Evolutionary conservation across 92 coral and sea anemone species (phyloP).

Genomic region (Micromussa lordhowensis): DNA sequence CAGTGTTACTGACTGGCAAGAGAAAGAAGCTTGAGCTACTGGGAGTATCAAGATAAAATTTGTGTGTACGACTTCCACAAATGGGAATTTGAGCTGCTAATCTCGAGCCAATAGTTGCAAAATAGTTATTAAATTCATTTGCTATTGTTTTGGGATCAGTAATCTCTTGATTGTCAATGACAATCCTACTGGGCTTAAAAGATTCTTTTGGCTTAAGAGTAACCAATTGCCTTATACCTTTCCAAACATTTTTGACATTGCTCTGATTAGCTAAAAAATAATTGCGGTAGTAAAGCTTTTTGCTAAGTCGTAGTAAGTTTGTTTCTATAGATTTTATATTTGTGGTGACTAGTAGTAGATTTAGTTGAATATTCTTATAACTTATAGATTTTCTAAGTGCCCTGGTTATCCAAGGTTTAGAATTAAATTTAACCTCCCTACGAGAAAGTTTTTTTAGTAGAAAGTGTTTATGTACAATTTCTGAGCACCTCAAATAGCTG

Average conservation of each 20-base stretch:
- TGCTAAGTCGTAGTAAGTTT: constrained; percentile 17
- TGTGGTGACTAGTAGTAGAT: constrained; percentile 18
- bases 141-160: constrained; percentile 21
- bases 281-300: constrained; percentile 17
- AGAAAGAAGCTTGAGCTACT: constrained; percentile 42
- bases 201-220: constrained; percentile 5
- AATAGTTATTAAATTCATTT: constrained; percentile 21
- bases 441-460: constrained; percentile 57
- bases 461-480: constrained; percentile 54
- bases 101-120: constrained; percentile 36
- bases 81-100: constrained; percentile 33
- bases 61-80: constrained; percentile 4
- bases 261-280: constrained; percentile 3
- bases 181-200: neutral
- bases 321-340: constrained; percentile 29
- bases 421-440: constrained; percentile 38
- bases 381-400: constrained; percentile 50
- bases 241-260: constrained; percentile 28
- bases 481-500: constrained; percentile 48
- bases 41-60: constrained; percentile 8
- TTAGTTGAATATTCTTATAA: constrained; percentile 38
- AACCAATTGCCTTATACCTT: constrained; percentile 12
- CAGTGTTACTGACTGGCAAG: constrained; percentile 41
- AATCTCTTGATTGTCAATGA: constrained; percentile 3
- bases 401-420: constrained; percentile 68